These are phyloP conservation scores for Ormyrus labotus DNA, from an alignment of 2,888 invertebrate genomes.

Conservation along the genomic window DNA sequence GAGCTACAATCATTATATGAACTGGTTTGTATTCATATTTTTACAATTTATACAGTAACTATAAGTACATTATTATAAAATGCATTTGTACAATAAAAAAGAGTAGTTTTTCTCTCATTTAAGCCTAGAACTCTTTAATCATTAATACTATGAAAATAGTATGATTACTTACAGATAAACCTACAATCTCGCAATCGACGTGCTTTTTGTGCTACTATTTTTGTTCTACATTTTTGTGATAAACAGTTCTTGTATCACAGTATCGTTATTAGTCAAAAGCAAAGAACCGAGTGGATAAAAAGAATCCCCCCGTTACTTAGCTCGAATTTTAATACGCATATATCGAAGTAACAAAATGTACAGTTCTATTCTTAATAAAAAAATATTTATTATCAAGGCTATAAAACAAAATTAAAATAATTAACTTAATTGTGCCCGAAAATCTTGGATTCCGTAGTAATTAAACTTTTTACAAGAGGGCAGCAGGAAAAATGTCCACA, in stretches of 20 bases:
- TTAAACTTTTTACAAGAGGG: constrained; percentile 18
- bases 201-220: constrained; percentile 10
- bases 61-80: constrained; percentile 31
- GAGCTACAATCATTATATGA: too few relatives aligned
- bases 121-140: neutral
- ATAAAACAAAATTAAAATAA: constrained; percentile 22
- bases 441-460: constrained; percentile 3
- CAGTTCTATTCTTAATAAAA: neutral
- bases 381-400: constrained; percentile 7
- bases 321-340: neutral
- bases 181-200: neutral
- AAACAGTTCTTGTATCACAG: constrained; percentile 33
- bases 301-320: too few relatives aligned
- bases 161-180: neutral
- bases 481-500: constrained; percentile 4
- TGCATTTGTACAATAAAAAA: constrained; percentile 31
- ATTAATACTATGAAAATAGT: constrained; percentile 1
- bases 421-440: constrained; percentile 25
- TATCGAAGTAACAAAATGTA: constrained; percentile 1
- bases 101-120: neutral
- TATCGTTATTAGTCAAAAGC: constrained; percentile 1
- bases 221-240: neutral
- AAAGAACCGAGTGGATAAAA: neutral
- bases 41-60: neutral
- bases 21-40: neutral